Evolutionary conservation across 2,888 invertebrate genomes (phyloP).

Genomic region (Pseudococcus viburni): DNA sequence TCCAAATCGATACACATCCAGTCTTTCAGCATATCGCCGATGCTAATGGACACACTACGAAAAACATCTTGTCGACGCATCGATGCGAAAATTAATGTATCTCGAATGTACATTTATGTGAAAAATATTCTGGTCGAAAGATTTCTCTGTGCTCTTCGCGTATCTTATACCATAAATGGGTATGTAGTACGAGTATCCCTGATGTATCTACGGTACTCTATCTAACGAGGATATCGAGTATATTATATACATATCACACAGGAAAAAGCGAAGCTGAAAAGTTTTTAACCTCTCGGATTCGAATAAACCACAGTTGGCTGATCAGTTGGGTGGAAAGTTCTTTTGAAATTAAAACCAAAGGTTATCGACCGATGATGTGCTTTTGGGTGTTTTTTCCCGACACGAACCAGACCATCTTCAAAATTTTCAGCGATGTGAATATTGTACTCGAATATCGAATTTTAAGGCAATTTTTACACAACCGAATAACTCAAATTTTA

Average conservation of each 20-base stretch:
- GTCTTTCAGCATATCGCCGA: neutral
- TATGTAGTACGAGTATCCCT: neutral
- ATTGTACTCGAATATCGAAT: too few relatives aligned
- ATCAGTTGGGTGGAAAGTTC: neutral
- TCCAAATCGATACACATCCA: neutral
- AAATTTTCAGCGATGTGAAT: too few relatives aligned
- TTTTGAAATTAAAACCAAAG: neutral
- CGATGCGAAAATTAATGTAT: constrained; percentile 14
- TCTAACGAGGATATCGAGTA: neutral
- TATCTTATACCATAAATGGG: neutral
- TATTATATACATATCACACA: neutral
- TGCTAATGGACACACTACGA: neutral
- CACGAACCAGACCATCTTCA: too few relatives aligned
- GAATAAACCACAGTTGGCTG: neutral
- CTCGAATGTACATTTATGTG: neutral
- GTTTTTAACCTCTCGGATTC: neutral
- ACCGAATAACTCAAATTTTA: too few relatives aligned
- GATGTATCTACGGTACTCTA: neutral
- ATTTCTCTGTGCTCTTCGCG: neutral
- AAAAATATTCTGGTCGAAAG: neutral
- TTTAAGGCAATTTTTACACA: too few relatives aligned
- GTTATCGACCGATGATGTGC: neutral
- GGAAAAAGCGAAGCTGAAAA: neutral
- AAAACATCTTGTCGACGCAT: neutral
- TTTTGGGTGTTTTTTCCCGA: too few relatives aligned